Percentiles rank a stretch among this genome's conserved stretches.
Evolutionary conservation across 2,888 invertebrate genomes (phyloP).

Genomic region (Drosophila aldrichi): DNA sequence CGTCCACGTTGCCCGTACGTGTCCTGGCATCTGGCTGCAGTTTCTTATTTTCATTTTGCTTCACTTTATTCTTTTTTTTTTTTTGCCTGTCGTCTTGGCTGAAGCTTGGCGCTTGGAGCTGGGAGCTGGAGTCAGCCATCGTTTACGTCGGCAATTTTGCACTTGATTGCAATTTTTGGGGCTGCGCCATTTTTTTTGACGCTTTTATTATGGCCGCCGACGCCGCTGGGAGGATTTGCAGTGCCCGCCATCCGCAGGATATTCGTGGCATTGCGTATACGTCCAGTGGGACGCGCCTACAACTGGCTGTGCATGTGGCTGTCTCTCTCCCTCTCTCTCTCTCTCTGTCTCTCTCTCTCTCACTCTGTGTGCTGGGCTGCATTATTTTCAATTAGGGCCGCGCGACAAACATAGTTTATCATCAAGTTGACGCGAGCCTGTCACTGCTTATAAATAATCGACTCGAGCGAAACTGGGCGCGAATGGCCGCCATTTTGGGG

Average conservation of each 20-base stretch:
- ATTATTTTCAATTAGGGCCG: conserved; percentile 80
- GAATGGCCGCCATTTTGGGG: conserved; percentile 72
- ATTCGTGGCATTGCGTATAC: conserved; percentile 74
- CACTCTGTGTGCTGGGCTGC: conserved; percentile 20
- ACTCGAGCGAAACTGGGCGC: conserved; percentile 62
- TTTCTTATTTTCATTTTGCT: conserved; percentile 42
- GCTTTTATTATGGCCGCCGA: conserved; percentile 48
- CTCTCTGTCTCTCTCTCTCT: not conserved
- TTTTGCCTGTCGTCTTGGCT: not conserved
- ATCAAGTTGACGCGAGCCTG: conserved; percentile 79
- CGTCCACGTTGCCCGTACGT: conserved; percentile 70
- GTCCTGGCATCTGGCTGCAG: conserved; percentile 79
- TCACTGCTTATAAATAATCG: conserved; percentile 82
- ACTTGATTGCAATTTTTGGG: conserved; percentile 83
- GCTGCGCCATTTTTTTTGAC: conserved; percentile 71
- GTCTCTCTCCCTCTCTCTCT: too few relatives aligned
- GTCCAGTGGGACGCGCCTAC: conserved; percentile 66
- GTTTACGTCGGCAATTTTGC: conserved; percentile 84
- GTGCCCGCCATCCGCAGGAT: conserved; percentile 5
- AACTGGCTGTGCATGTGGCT: not conserved
- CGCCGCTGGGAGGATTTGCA: conserved; percentile 25
- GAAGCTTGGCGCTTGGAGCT: not conserved
- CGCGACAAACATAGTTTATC: conserved; percentile 81
- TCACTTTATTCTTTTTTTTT: not conserved
- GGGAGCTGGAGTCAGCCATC: conserved; percentile 46